Base-by-base conservation (phyloP, 2,113 vertebrate genomes). In the Regulus satrapa region DNA sequence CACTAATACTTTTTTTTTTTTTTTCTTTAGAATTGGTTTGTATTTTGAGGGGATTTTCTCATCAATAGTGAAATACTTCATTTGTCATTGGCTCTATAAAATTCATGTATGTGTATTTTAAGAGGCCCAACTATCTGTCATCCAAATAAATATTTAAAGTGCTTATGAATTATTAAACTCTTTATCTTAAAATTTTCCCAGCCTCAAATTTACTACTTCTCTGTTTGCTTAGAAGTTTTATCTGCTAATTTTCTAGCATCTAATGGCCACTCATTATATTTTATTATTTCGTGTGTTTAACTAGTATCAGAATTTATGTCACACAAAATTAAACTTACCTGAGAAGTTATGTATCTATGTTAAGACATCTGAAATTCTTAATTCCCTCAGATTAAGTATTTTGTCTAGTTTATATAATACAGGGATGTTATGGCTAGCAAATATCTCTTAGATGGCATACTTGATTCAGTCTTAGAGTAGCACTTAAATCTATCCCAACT, bases 1-100 rank as follows among this genome's bases (percentile, higher is more conserved):
- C 1, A 12, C 1, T 28, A 52, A 32, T 2, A 32, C 2, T 2
- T 24, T n/a, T 54, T 28, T 41, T 41, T 34, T 34, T 34, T 69
- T 54, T 31, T 59, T 43, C 8, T 58, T 14, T 43, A n/a, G 9
- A 61, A 48, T 59, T 92, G 10, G 32, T 10, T 74, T 84, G 25
- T 1, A 56, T 31, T 64, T 72, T 26, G 26, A n/a, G 4, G 8
- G 4, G 4, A 25, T 68, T 72, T 54, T 51, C 6, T 80, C 11
- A 75, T 49, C 16, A 40, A 5, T 34, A 64, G 9, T 40, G 31
- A 89, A 85, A 73, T 26, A 28, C 4, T 62, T 85, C 1, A 36
- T 62, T 87, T 81, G 45, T 45, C 31, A 76, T 82, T 61, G 74
- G 4, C 7, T 69, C 4, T 67, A 21, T 78, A 63, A 74, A 63